Evolutionary conservation across 2,888 invertebrate genomes (phyloP).

Genomic region (Gastracanthus pulcherrimus): DNA sequence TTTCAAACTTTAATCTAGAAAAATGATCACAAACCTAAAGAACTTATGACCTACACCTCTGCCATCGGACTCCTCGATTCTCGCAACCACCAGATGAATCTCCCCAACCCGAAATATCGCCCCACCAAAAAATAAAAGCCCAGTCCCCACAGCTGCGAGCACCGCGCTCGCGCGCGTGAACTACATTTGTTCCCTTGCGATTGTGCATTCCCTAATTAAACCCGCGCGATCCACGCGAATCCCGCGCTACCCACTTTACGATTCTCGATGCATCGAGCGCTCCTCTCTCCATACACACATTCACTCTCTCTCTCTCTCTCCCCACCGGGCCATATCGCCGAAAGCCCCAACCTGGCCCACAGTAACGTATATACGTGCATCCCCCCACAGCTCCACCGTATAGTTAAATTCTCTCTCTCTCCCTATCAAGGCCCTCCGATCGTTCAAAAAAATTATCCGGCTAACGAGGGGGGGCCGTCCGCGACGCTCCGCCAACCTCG

Average conservation of each 20-base stretch:
- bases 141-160: too few species aligned
- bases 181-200: not conserved
- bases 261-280: slow-evolving; percentile 44
- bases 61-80: not conserved
- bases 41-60: too few species aligned
- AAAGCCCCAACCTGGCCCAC: not conserved
- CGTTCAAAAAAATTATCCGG: slow-evolving; percentile 57
- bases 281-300: too few species aligned
- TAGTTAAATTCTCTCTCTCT: slow-evolving; percentile 34
- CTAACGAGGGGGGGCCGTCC: slow-evolving; percentile 48
- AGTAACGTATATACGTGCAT: not conserved
- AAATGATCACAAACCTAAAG: too few species aligned
- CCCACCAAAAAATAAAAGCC: not conserved
- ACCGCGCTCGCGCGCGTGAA: not conserved
- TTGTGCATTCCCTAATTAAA: slow-evolving; percentile 35
- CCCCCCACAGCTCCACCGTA: not conserved
- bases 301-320: too few species aligned
- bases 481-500: not conserved
- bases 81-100: not conserved
- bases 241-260: slow-evolving; percentile 32
- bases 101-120: not conserved
- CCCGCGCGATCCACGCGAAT: not conserved
- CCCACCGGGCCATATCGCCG: slow-evolving; percentile 25
- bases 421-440: slow-evolving; percentile 48
- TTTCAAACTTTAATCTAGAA: too few species aligned